These are phyloP conservation scores for Polyommatus icarus DNA, from an alignment of 2,888 invertebrate genomes.

Conservation along the genomic window DNA sequence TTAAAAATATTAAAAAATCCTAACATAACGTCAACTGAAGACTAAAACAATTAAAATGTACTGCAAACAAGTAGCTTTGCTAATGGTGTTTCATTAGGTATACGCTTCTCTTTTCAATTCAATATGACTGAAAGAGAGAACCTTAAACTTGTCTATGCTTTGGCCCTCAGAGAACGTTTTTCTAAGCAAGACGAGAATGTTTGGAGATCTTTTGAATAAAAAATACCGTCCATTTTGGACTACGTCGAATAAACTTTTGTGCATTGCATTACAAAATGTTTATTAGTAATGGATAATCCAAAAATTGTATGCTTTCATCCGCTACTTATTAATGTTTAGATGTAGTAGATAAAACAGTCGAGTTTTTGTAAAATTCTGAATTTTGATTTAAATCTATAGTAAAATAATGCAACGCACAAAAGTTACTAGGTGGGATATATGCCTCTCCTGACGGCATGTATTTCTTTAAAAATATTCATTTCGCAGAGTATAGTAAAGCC, in stretches of 20 bases:
- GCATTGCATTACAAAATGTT: slow-evolving; percentile 30
- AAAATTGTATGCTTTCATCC: background rate
- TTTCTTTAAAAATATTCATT: slow-evolving; percentile 54
- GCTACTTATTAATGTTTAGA: background rate
- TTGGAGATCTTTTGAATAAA: slow-evolving; percentile 32
- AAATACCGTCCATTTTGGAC: slow-evolving; percentile 29
- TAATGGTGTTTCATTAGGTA: background rate
- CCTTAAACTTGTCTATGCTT: background rate
- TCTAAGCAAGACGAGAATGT: slow-evolving; percentile 32
- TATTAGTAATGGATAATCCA: background rate
- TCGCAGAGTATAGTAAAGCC: background rate
- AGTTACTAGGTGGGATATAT: slow-evolving; percentile 62
- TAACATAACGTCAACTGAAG: background rate
- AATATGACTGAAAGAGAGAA: background rate
- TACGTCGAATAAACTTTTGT: slow-evolving; percentile 31
- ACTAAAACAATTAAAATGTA: background rate
- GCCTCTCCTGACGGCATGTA: slow-evolving; percentile 71
- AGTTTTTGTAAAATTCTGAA: background rate
- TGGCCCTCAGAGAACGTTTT: slow-evolving; percentile 20
- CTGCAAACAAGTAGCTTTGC: background rate
- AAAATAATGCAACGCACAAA: slow-evolving; percentile 19
- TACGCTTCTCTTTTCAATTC: background rate
- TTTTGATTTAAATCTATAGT: background rate
- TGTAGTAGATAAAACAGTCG: background rate
- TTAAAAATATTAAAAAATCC: background rate